Base-by-base conservation (phyloP, 2,797 vertebrate genomes). In the Bufotes viridis region DNA sequence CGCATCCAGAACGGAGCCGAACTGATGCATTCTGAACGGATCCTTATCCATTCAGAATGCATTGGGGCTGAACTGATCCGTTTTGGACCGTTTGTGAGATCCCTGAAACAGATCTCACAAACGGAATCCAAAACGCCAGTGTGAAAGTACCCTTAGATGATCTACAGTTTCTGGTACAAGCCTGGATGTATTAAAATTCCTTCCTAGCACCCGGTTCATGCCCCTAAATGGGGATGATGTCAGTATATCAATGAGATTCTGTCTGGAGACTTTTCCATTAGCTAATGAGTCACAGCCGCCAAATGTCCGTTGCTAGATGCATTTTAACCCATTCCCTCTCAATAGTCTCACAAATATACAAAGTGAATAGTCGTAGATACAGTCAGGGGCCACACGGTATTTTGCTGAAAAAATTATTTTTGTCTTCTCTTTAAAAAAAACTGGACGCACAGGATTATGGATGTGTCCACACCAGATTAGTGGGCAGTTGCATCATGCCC, bases 261-360 rank as follows among this genome's bases (percentile, higher is more conserved):
- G 72, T 57, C 74, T 84, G 82, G 78, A 88, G 87, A 76, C 83
- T 91, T 88, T 90, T 88, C 90, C 88, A 90, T 93, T 92, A 93
- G 87, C 91, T 91, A 92, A 93, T 92, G 85, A 51, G 82, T 53
- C 86, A 63, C 15, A 58, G 51, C 81, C 49, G 51, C 81, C 60
- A 67, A 81, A 63, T 51, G 55, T 70, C 24, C 49, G 57, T 18
- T 7, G 42, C 15, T 67, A 63, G 18, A 65, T 55, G 58, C 18
- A 78, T 26, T 10, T 17, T 83, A 83, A 84, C 72, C 57, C 49
- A 57, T 83, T 67, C 42, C 14, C 72, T 78, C 17, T 72, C 9
- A 10, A 10, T 9, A 74, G 15, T 74, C 70, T 42, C 8, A 7
- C 20, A 74, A 20, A 74, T 74, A 74, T 22, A 49, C 14, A 20